A percentile compares a stretch with the other conserved stretches of the same genome.
These are phyloP conservation scores for Cinclus mexicanus DNA, from an alignment of 2,113 vertebrate genomes.

Conservation along the genomic window DNA sequence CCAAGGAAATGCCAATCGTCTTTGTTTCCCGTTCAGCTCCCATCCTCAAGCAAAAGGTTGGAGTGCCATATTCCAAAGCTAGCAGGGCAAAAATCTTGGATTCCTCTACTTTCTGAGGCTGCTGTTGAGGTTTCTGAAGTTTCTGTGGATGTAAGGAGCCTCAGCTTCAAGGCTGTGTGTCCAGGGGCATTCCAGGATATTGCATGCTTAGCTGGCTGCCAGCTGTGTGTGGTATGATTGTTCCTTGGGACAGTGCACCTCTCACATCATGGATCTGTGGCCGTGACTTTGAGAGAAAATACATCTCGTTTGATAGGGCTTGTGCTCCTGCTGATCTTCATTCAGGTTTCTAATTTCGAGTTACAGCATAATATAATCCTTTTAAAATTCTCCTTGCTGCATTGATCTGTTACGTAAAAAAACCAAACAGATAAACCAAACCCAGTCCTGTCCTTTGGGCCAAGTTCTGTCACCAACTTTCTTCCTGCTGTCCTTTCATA, in stretches of 20 bases:
- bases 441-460: not conserved
- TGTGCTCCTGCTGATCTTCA: not conserved
- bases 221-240: not conserved
- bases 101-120: not conserved
- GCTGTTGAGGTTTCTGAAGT: not conserved
- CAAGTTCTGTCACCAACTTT: not conserved
- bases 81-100: not conserved
- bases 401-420: not conserved
- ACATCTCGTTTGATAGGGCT: not conserved
- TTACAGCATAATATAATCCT: not conserved
- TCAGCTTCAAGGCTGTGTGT: not conserved
- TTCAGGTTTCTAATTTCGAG: not conserved
- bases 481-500: not conserved
- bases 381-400: not conserved
- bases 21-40: not conserved
- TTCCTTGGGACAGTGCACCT: not conserved
- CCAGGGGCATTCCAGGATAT: not conserved
- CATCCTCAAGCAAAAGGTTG: not conserved
- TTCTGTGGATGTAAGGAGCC: not conserved
- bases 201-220: not conserved
- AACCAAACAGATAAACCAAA: not conserved
- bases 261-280: not conserved
- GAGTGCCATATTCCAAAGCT: not conserved
- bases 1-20: rapidly evolving
- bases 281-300: not conserved